A percentile compares a stretch with the other conserved stretches of the same genome.
These are phyloP conservation scores for Drosophila yakuba DNA, from an alignment of 1,140 invertebrate genomes.

Conservation along the genomic window DNA sequence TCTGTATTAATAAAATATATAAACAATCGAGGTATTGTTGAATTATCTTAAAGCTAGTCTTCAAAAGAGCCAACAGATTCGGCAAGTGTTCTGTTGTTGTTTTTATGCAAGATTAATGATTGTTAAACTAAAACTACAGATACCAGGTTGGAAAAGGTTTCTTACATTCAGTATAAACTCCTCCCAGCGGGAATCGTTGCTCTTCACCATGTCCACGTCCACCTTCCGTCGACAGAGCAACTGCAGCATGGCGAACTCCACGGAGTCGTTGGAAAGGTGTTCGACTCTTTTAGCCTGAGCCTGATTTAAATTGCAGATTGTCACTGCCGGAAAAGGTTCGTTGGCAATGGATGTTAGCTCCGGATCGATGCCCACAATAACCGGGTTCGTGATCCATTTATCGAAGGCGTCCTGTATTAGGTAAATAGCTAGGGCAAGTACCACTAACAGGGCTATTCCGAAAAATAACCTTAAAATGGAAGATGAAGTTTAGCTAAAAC, in stretches of 20 bases:
- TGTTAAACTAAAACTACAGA: too few species aligned
- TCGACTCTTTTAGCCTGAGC: slow-evolving; percentile 43
- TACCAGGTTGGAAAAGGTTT: not conserved
- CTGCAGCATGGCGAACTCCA: slow-evolving; percentile 75
- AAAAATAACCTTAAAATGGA: slow-evolving; percentile 60
- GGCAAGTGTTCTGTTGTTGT: too few species aligned
- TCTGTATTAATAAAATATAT: slow-evolving; percentile 22
- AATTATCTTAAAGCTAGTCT: not conserved
- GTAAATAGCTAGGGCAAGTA: slow-evolving; percentile 53
- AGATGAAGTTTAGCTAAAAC: not conserved
- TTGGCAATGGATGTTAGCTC: slow-evolving; percentile 70
- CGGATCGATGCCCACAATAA: slow-evolving; percentile 75
- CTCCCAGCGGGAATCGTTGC: slow-evolving; percentile 57
- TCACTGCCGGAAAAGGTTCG: slow-evolving; percentile 76
- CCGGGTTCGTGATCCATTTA: slow-evolving; percentile 74
- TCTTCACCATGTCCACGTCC: slow-evolving; percentile 3
- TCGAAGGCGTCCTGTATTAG: slow-evolving; percentile 71
- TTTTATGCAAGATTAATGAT: not conserved
- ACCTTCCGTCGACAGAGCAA: slow-evolving; percentile 87
- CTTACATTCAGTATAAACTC: slow-evolving; percentile 70
- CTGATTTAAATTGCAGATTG: slow-evolving; percentile 79
- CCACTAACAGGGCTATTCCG: slow-evolving; percentile 60
- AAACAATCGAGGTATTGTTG: too few species aligned
- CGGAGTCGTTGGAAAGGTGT: slow-evolving; percentile 34
- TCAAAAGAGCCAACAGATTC: too few species aligned